A percentile compares a stretch with the other conserved stretches of the same genome.
phyloP scores from a whole-genome alignment of 2,113 vertebrate species.

The Camelus bactrianus region DNA sequence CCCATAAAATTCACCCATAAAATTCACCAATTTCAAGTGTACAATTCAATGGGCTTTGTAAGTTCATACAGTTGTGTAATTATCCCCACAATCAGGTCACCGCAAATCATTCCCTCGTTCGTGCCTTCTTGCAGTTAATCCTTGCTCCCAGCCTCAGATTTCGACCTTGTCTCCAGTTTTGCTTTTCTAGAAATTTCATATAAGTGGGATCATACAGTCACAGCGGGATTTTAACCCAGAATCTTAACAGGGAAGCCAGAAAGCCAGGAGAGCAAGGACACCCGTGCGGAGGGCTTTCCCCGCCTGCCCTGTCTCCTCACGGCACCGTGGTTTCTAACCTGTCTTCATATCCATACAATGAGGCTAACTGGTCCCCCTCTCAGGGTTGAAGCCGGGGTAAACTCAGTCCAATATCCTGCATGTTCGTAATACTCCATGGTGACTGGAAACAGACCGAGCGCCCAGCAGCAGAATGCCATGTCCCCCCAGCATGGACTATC shows the following conservation, averaged over 20 bases:
- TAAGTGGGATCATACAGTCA: not conserved
- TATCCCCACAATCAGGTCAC: not conserved
- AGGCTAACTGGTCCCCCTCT: not conserved
- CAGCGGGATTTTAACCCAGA: not conserved
- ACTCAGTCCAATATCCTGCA: not conserved
- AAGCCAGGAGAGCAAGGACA: not conserved
- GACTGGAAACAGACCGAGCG: not conserved
- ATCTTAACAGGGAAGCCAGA: not conserved
- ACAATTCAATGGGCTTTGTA: not conserved
- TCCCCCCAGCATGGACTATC: not conserved
- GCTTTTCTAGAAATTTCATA: not conserved
- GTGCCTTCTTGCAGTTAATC: not conserved
- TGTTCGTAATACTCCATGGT: not conserved
- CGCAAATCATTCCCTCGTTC: not conserved
- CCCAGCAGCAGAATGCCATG: not conserved
- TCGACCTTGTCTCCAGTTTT: not conserved
- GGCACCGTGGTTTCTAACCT: not conserved
- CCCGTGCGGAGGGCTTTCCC: not conserved
- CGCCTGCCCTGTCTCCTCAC: not conserved
- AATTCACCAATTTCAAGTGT: not conserved
- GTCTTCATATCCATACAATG: not conserved
- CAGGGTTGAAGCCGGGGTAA: not conserved
- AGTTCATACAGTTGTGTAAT: not conserved
- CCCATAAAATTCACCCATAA: not conserved
- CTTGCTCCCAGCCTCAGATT: not conserved